Conservation (phyloP, 2,797 vertebrate genomes). For the Tragopan temminckii region DNA sequence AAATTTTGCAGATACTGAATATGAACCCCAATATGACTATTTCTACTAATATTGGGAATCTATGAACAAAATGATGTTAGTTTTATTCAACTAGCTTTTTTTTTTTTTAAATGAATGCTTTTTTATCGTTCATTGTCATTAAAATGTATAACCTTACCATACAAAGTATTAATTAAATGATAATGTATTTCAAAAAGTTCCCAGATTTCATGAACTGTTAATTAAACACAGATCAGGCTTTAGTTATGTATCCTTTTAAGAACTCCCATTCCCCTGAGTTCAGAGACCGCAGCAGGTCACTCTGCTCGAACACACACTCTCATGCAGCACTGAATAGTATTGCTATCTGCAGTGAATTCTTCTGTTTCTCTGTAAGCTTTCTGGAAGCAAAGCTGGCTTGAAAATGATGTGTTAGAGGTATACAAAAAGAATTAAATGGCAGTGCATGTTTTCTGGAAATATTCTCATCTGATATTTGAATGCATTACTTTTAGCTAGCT, state of each 20-base stretch:
- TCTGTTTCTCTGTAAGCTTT: constrained; percentile 42
- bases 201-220: constrained; percentile 39
- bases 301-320: not conserved
- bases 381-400: not conserved
- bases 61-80: not conserved
- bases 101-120: not conserved
- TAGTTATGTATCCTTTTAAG: constrained; percentile 15
- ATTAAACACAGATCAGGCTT: constrained; percentile 56
- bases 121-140: not conserved
- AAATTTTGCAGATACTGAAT: not conserved
- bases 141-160: not conserved
- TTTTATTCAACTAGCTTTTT: not conserved
- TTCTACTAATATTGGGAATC: not conserved
- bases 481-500: not conserved
- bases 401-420: constrained; percentile 13
- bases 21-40: not conserved
- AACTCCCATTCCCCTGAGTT: not conserved
- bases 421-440: constrained; percentile 40
- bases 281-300: constrained; percentile 42
- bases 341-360: constrained; percentile 49
- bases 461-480: not conserved
- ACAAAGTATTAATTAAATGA: constrained; percentile 16
- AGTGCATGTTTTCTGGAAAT: constrained; percentile 9
- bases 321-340: not conserved
- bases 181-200: constrained; percentile 45